Conservation (phyloP, 2,113 vertebrate genomes). For the Pteropus alecto region DNA sequence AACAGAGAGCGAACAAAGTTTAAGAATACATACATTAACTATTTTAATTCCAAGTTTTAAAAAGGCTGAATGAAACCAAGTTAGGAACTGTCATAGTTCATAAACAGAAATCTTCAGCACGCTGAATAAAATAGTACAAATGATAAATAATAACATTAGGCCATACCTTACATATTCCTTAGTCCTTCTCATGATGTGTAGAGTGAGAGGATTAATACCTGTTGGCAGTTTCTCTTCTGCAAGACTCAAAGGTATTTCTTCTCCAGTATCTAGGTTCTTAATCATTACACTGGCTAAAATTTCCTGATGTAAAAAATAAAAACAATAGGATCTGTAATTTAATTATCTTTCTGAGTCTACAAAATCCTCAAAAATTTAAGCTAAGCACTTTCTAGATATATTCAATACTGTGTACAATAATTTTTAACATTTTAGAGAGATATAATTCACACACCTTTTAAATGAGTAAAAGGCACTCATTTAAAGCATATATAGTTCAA, state of each 20-base stretch:
- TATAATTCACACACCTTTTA: not conserved
- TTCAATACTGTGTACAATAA: not conserved
- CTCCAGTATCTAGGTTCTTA: constrained; percentile 98
- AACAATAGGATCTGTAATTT: not conserved
- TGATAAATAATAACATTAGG: constrained; percentile 27
- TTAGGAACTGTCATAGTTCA: not conserved
- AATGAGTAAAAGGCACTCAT: not conserved
- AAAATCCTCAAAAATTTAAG: constrained; percentile 16
- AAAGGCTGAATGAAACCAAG: not conserved
- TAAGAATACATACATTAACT: constrained; percentile 7
- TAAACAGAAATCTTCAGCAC: not conserved
- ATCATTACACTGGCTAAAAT: constrained; percentile 99
- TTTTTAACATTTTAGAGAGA: constrained; percentile 32
- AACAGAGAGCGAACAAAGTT: not conserved
- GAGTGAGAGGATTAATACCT: constrained; percentile 97
- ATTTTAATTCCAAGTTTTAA: constrained; percentile 12
- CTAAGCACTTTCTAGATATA: not conserved
- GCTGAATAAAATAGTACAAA: constrained; percentile 8
- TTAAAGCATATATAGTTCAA: constrained; percentile 30
- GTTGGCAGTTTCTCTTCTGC: constrained; percentile 98
- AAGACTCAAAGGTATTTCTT: constrained; percentile 98
- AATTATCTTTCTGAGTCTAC: constrained; percentile 34
- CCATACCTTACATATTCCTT: constrained; percentile 98
- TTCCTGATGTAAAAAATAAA: constrained; percentile 86
- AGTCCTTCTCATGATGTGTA: constrained; percentile 99